phyloP scores from a whole-genome alignment of 2,888 invertebrate genomes.

The Parascotia fuliginaria region DNA sequence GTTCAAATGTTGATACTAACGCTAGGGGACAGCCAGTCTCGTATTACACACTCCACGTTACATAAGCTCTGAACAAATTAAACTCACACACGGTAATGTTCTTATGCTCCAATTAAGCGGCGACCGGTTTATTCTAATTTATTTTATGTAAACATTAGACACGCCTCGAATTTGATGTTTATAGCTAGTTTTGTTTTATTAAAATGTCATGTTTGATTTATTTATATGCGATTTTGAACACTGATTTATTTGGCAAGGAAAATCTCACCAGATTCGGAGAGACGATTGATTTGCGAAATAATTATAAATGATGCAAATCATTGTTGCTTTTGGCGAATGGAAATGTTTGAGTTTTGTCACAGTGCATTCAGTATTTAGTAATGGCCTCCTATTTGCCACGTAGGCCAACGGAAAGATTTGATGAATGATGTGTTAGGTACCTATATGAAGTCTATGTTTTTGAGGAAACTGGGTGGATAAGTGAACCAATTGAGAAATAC shows the following conservation, averaged over 20 bases:
- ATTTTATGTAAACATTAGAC: conserved; percentile 61
- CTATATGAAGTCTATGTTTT: too few species aligned
- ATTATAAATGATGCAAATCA: neutral
- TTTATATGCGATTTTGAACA: conserved; percentile 36
- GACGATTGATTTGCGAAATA: conserved; percentile 15
- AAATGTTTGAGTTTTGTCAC: neutral
- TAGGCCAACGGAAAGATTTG: too few species aligned
- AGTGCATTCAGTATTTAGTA: neutral
- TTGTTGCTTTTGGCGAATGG: neutral
- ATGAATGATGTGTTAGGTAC: too few species aligned
- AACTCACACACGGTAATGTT: conserved; percentile 63
- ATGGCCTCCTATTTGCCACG: neutral
- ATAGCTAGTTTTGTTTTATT: conserved; percentile 45
- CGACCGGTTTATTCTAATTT: conserved; percentile 65
- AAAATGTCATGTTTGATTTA: conserved; percentile 48
- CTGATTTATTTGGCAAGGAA: conserved; percentile 25
- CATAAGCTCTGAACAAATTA: conserved; percentile 43
- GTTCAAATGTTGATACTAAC: conserved; percentile 26
- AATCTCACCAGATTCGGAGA: conserved; percentile 7
- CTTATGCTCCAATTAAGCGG: conserved; percentile 74
- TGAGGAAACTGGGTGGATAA: too few species aligned
- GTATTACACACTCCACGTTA: conserved; percentile 32
- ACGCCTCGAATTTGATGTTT: conserved; percentile 41
- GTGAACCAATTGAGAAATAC: too few species aligned
- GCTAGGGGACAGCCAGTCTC: conserved; percentile 41